These are phyloP conservation scores for Aphelinus certus DNA, from an alignment of 1,140 invertebrate genomes.

Conservation along the genomic window DNA sequence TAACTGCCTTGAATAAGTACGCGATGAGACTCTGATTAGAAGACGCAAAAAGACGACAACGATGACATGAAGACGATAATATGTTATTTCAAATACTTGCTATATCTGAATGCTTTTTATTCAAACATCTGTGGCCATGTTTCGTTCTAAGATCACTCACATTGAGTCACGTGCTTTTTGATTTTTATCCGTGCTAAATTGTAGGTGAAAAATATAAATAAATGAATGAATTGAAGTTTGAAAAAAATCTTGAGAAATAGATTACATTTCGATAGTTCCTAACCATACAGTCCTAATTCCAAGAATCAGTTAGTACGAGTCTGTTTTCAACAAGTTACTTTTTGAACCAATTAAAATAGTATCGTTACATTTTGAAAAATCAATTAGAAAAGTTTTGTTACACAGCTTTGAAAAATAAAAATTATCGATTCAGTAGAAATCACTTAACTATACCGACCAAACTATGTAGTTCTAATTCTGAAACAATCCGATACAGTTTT, in stretches of 20 bases:
- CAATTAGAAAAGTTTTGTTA: neutral
- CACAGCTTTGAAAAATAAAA: neutral
- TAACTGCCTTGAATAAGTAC: slow-evolving; percentile 28
- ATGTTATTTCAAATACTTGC: slow-evolving; percentile 35
- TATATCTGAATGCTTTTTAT: slow-evolving; percentile 30
- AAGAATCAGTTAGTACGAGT: too few species aligned
- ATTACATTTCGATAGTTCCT: too few species aligned
- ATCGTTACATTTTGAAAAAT: too few species aligned
- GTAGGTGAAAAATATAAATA: slow-evolving; percentile 11
- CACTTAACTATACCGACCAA: too few species aligned
- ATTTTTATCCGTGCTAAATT: slow-evolving; percentile 35
- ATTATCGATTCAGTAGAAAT: neutral
- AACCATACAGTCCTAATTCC: too few species aligned
- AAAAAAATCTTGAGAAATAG: too few species aligned
- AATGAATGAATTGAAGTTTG: neutral
- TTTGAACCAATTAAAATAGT: too few species aligned
- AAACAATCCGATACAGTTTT: too few species aligned
- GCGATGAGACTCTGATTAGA: slow-evolving; percentile 13
- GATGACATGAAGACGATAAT: slow-evolving; percentile 20
- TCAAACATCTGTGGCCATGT: slow-evolving; percentile 4
- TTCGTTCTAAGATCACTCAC: neutral
- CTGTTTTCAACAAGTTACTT: too few species aligned
- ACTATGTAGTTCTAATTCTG: too few species aligned
- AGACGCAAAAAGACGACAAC: slow-evolving; percentile 19
- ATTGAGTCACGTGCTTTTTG: too few species aligned